Conservation (phyloP, 2,888 invertebrate genomes). For the Ennomos quercinarius region DNA sequence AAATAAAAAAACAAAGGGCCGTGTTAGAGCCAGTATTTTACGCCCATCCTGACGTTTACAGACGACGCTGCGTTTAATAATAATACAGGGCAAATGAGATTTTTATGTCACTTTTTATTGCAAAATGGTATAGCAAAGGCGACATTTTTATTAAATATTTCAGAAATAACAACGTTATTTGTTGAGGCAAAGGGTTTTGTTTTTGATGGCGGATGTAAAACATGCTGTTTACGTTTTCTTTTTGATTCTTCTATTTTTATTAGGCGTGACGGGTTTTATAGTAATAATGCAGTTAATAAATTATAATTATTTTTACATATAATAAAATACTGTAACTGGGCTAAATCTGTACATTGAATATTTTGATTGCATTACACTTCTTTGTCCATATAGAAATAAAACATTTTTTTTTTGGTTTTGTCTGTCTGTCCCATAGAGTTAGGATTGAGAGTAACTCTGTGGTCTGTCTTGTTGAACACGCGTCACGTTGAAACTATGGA, state of each 20-base stretch:
- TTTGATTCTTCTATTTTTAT: background rate
- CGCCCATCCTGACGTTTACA: constrained; percentile 15
- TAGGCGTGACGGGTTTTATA: too few species aligned
- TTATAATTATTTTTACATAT: too few species aligned
- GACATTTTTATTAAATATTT: constrained; percentile 38
- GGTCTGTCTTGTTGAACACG: too few species aligned
- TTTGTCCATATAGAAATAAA: too few species aligned
- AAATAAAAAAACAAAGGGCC: constrained; percentile 5
- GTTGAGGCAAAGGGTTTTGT: constrained; percentile 7
- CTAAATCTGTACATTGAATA: too few species aligned
- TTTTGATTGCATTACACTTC: too few species aligned
- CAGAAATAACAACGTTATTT: constrained; percentile 22
- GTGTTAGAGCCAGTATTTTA: constrained; percentile 17
- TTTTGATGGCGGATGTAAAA: constrained; percentile 13
- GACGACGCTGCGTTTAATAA: constrained; percentile 28
- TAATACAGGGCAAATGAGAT: constrained; percentile 35
- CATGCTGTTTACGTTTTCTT: constrained; percentile 1
- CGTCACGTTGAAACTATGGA: too few species aligned
- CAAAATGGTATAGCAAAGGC: constrained; percentile 29
- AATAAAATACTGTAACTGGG: too few species aligned
- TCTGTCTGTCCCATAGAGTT: too few species aligned
- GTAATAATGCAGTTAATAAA: too few species aligned
- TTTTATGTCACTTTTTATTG: constrained; percentile 38
- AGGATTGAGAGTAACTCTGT: too few species aligned
- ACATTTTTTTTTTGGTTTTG: too few species aligned